Percentiles rank a stretch among this genome's conserved stretches.
These are phyloP conservation scores for Drosophila hamatofila DNA, from an alignment of 2,888 invertebrate genomes.

Conservation along the genomic window DNA sequence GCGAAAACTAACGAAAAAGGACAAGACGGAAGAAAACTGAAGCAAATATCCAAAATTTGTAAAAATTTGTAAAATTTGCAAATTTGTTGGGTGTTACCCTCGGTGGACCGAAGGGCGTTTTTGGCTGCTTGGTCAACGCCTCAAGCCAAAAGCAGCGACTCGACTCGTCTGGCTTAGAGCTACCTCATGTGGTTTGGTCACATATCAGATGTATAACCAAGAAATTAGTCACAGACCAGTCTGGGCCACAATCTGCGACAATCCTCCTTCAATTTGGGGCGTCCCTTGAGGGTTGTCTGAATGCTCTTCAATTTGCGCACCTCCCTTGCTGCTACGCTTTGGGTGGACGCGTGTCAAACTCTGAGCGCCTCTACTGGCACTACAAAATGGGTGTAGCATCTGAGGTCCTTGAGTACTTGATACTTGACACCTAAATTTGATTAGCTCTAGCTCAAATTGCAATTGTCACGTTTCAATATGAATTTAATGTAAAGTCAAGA, in stretches of 20 bases:
- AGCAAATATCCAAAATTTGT: slow-evolving; percentile 13
- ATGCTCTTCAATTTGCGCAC: slow-evolving; percentile 61
- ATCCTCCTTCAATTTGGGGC: slow-evolving; percentile 40
- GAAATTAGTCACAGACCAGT: slow-evolving; percentile 45
- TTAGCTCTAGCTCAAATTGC: slow-evolving; percentile 42
- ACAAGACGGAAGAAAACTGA: background rate
- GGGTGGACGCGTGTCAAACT: slow-evolving; percentile 62
- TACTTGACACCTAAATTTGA: slow-evolving; percentile 34
- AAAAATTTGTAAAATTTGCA: slow-evolving; percentile 9
- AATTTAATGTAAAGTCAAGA: background rate
- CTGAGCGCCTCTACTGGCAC: slow-evolving; percentile 26
- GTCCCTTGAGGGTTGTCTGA: slow-evolving; percentile 37
- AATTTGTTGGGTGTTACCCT: slow-evolving; percentile 53
- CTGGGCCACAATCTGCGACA: background rate
- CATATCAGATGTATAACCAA: background rate
- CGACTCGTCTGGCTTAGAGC: slow-evolving; percentile 7
- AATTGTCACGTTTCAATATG: slow-evolving; percentile 22
- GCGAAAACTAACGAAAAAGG: slow-evolving; percentile 19
- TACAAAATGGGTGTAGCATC: too few relatives aligned
- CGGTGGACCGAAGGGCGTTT: slow-evolving; percentile 62
- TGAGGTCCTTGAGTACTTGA: slow-evolving; percentile 6
- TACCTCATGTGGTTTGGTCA: slow-evolving; percentile 46
- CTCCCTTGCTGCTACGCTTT: slow-evolving; percentile 49
- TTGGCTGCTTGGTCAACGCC: slow-evolving; percentile 52
- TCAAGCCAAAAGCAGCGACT: background rate